Conservation (phyloP, 2,113 vertebrate species). For the Lasiurus cinereus region DNA sequence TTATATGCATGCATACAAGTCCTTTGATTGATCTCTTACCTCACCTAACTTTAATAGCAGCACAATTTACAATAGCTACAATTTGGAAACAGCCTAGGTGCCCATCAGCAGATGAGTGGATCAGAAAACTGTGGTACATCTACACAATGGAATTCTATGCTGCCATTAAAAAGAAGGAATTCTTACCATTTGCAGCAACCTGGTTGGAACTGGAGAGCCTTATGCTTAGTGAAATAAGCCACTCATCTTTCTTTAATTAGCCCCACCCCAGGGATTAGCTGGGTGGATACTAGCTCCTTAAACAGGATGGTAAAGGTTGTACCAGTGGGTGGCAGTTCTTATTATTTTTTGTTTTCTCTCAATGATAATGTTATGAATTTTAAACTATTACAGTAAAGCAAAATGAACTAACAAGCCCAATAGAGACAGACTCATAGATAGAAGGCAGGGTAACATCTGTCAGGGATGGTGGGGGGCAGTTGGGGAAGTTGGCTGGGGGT, state of each 20-base stretch:
- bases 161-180: too few species aligned
- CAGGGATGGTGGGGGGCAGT: neutral
- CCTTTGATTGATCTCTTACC: too few species aligned
- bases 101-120: too few species aligned
- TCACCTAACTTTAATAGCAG: too few species aligned
- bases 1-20: too few species aligned
- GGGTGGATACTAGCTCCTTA: neutral
- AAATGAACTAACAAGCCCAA: neutral
- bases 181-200: too few species aligned
- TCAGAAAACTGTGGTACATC: too few species aligned
- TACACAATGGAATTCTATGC: too few species aligned
- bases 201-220: too few species aligned
- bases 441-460: neutral
- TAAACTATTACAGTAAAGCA: neutral
- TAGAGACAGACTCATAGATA: neutral
- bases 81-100: too few species aligned
- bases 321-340: neutral
- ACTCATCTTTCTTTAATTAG: neutral
- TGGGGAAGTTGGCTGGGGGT: neutral
- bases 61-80: too few species aligned
- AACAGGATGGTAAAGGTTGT: neutral
- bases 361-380: constrained; percentile 10
- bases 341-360: neutral
- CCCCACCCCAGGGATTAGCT: neutral
- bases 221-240: too few species aligned